A percentile compares a stretch with the other conserved stretches of the same genome.
Evolutionary conservation across 2,888 invertebrate genomes (phyloP).

Genomic region (Mallateleia sp.): DNA sequence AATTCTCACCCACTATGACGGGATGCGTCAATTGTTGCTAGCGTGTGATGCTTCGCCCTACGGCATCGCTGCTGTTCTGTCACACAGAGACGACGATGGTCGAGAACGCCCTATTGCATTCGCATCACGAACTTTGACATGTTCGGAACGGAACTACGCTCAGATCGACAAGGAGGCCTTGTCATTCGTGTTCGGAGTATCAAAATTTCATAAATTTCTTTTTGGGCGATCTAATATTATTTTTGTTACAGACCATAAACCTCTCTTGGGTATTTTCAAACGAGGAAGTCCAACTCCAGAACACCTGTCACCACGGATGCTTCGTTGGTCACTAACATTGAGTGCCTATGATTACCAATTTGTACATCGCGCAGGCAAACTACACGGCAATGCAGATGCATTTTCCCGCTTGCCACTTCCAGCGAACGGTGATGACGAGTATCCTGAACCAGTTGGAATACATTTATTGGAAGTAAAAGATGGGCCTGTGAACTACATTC

Average conservation of each 20-base stretch:
- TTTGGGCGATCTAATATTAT: too few relatives aligned
- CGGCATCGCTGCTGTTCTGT: slow-evolving; percentile 84
- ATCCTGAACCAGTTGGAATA: slow-evolving; percentile 17
- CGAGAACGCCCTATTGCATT: slow-evolving; percentile 76
- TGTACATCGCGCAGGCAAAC: slow-evolving; percentile 9
- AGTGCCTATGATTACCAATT: slow-evolving; percentile 39
- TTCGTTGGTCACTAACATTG: slow-evolving; percentile 33
- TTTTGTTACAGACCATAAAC: too few relatives aligned
- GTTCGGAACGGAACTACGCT: slow-evolving; percentile 63
- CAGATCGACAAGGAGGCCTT: too few relatives aligned
- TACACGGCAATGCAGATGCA: slow-evolving; percentile 22
- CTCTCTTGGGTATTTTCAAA: slow-evolving; percentile 51
- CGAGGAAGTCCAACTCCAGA: slow-evolving; percentile 39
- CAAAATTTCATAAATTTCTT: slow-evolving; percentile 80
- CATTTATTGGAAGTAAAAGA: slow-evolving; percentile 10
- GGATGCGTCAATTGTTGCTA: slow-evolving; percentile 80
- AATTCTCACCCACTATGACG: slow-evolving; percentile 75
- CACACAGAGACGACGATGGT: slow-evolving; percentile 63
- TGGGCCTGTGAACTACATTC: not conserved
- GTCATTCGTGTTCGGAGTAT: slow-evolving; percentile 79
- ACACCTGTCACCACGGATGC: slow-evolving; percentile 38
- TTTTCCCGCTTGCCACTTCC: slow-evolving; percentile 81
- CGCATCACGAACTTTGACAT: slow-evolving; percentile 68
- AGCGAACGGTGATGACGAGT: not conserved
- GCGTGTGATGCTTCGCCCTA: slow-evolving; percentile 88